Evolutionary conservation across 92 coral and sea anemone genomes (phyloP), one percentile per base, ranked within the genome.

Genomic region (Palythoa grandis): DNA sequence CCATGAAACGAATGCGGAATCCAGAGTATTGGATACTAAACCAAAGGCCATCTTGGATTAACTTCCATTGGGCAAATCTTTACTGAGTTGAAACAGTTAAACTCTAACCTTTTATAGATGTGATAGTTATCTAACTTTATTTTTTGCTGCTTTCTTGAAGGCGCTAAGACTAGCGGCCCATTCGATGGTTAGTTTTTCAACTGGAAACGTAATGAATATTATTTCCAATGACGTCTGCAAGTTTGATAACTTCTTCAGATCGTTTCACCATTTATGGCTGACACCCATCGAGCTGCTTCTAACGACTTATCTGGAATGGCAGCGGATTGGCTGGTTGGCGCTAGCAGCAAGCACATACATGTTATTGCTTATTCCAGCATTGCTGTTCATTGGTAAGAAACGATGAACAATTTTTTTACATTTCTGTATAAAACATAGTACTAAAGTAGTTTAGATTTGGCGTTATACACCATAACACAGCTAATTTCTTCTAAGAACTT

Each of bases 141-240:
- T 29, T 29, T 29, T 29, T 29, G 1, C 35, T 29, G 35, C 35
- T 29, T 29, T 24, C 13, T 78, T 38, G 25, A 78, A 79, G 84
- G 84, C 73, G 19, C 40, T 79, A 16, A 79, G 12, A 40, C 72
- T 79, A n/a, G 63, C 84, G n/a, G 71, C 40, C 39, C 63, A 25
- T 22, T 79, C 84, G 58, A 11, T 79, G 58, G 84, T 73, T 63
- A 23, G 20, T 2, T 79, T 65, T 40, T 39, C 96, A 24, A 86
- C 94, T 82, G 96, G 96, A 19, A 76, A 84, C 37, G 78, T 93
- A 70, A 90, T 93, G 52, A 92, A 93, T 71, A 88, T 91, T 52
- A 78, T 93, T 63, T 92, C 96, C 16, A 86, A 90, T 67, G 96
- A 93, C 82, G 88, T 86, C 8, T 92, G 92, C 80, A 90, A 93